Percentiles rank a stretch among this genome's conserved stretches.
Conservation (phyloP, 1,140 invertebrate species). For the Drosophila teissieri region DNA sequence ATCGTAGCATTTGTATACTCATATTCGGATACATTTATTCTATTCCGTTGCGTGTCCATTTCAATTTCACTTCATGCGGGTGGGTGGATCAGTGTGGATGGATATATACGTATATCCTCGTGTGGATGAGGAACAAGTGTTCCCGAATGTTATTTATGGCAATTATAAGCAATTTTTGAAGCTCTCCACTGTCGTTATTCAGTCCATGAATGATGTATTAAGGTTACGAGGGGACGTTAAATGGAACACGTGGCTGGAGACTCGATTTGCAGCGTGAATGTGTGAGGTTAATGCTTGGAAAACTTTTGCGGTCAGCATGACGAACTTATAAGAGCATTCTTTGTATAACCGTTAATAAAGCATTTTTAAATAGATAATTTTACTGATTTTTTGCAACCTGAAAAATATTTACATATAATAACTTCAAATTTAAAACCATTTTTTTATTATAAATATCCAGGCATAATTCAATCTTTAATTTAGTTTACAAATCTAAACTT, state of each 20-base stretch:
- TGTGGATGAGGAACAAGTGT: constrained; percentile 59
- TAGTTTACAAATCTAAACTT: no score
- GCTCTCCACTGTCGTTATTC: constrained; percentile 31
- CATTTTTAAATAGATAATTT: no score
- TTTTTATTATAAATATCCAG: no score
- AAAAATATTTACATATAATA: no score
- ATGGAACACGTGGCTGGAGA: constrained; percentile 47
- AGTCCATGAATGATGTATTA: constrained; percentile 64
- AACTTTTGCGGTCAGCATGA: neutral
- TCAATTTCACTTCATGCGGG: constrained; percentile 63
- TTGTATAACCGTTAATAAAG: no score
- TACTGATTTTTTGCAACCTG: no score
- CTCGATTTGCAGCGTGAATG: constrained; percentile 15
- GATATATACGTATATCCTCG: constrained; percentile 6
- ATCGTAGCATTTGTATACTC: constrained; percentile 75
- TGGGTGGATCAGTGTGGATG: constrained; percentile 35
- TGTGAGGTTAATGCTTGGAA: constrained; percentile 18
- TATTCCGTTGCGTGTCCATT: constrained; percentile 65
- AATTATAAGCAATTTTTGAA: constrained; percentile 68
- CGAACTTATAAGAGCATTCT: no score
- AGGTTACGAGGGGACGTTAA: constrained; percentile 36
- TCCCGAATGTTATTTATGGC: constrained; percentile 61
- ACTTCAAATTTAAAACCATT: no score
- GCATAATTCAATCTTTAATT: no score
- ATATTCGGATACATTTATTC: constrained; percentile 23